Evolutionary conservation across 2,888 invertebrate genomes (phyloP), one percentile per base, ranked within the genome.

Genomic region (Drosophila melanosoma): DNA sequence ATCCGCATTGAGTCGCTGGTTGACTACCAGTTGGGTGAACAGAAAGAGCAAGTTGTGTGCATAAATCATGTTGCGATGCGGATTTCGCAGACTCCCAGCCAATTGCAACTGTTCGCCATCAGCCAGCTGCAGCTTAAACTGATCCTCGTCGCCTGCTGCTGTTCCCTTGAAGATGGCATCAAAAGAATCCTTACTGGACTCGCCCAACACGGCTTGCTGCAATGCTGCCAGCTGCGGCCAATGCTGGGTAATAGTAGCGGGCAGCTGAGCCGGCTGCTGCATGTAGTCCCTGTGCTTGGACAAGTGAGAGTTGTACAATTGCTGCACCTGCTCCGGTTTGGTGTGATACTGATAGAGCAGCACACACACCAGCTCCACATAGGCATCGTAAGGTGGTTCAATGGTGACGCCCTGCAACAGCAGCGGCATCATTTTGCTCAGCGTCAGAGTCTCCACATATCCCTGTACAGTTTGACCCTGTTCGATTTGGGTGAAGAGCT

Each of bases 401-500:
- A 91, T 76, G 10, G 83, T 76, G 0, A 93, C 91, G 65, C 92
- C 91, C 67, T 93, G 90, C 1, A 93, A 74, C 17, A 94, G 86
- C 17, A 92, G 75, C 5, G 90, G 88, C 83, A 92, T 85, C 38
- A 93, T 90, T 23, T 94, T 87, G 70, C 94, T 87, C 40, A 94
- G 78, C 1, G 92, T 88, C 36, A 91, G 66, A 0, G 87, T 83
- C 62, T 93, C 93, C 12, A 92, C 80, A 69, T 91, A 91, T 0
- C 91, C 93, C 60, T 93, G 91, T 10, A 93, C 90, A 0, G 92
- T 90, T 6, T 91, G 79, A 10, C 92, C 92, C 60, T 91, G 91
- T 57, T 93, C 93, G 32, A 94, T 92, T 65, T 93, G 93, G 48
- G 92, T 86, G 45, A 94, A 91, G 1, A 94, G 78, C 38, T 87